Conservation (phyloP, 1,140 invertebrate species). For the Pachyrhynchus sulphureomaculatus region DNA sequence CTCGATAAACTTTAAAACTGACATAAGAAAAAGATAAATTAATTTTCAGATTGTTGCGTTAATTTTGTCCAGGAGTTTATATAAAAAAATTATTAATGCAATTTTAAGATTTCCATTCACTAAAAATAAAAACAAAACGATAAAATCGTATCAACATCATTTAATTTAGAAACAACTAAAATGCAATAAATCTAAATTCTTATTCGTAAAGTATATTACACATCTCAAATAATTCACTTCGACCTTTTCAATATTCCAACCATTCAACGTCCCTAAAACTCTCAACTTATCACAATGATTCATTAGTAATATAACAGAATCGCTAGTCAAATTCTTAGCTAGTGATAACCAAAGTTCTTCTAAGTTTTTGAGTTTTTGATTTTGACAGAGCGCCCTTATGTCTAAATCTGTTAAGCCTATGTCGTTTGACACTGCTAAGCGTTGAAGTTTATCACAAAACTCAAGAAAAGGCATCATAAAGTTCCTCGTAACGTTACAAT, state of each 20-base stretch:
- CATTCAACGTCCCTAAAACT: constrained; percentile 62
- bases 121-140: no score
- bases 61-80: no score
- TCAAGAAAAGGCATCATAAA: constrained; percentile 61
- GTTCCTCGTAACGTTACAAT: constrained; percentile 58
- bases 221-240: constrained; percentile 64
- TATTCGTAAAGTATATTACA: constrained; percentile 52
- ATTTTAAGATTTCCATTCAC: no score
- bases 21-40: no score
- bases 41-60: no score
- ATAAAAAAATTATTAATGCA: no score
- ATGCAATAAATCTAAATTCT: constrained; percentile 37
- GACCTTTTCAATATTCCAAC: constrained; percentile 63
- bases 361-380: constrained; percentile 46
- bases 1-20: no score
- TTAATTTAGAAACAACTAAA: constrained; percentile 23
- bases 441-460: constrained; percentile 58
- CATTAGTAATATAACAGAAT: constrained; percentile 63
- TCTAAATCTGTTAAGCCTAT: constrained; percentile 62
- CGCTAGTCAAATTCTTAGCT: constrained; percentile 60
- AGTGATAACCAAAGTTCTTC: constrained; percentile 67
- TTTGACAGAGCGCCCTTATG: constrained; percentile 57
- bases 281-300: constrained; percentile 63
- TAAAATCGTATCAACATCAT: no score
- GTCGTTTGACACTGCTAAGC: constrained; percentile 61